Base-by-base conservation (phyloP, 2,113 vertebrate species). In the Brienomyrus brachyistius region DNA sequence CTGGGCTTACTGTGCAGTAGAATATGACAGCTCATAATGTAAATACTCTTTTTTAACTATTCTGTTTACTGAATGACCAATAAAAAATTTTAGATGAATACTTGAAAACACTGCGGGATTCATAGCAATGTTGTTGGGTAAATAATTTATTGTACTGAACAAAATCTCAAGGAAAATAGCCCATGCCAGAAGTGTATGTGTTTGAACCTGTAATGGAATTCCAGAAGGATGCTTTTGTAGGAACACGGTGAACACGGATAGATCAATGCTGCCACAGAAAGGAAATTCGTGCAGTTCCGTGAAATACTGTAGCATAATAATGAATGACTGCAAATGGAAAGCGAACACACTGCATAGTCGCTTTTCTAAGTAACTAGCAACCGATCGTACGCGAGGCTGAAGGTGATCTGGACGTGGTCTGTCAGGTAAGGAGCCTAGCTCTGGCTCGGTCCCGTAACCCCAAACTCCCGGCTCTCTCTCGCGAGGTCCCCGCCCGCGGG, bases 401-500 rank as follows among this genome's bases (percentile, higher is more conserved):
- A 35, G 31, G 70, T 17, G 70, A 35, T 77, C 62, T 27, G 62
- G 62, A 66, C 31, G 70, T 6, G 13, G 74, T 21, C 43, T 15
- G n/a, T 11, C 27, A 89, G 31, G 88, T 54, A 40, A 77, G 13
- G 9, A 77, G 70, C 31, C 50, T 19, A 40, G 54, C 4, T 21
- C 35, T 27, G 48, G 23, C 88, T 31, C 31, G 21, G 9, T 27
- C 9, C 21, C 52, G 40, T 9, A 47, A 47, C 45, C 35, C 7
- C 88, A 35, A 45, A 23, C 50, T 87, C 52, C 43, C 10, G 27
- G 90, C 77, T 59, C 52, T 80, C 70, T 90, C 90, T 90, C 90
- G 90, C 90, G 90, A 88, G 89, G 94, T 94, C 91, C 92, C 94
- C 93, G 91, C 92, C 93, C 88, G 91, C 91, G 90, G 91, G 92